phyloP scores from a whole-genome alignment of 2,113 vertebrate species.

The Engraulis encrasicolus region DNA sequence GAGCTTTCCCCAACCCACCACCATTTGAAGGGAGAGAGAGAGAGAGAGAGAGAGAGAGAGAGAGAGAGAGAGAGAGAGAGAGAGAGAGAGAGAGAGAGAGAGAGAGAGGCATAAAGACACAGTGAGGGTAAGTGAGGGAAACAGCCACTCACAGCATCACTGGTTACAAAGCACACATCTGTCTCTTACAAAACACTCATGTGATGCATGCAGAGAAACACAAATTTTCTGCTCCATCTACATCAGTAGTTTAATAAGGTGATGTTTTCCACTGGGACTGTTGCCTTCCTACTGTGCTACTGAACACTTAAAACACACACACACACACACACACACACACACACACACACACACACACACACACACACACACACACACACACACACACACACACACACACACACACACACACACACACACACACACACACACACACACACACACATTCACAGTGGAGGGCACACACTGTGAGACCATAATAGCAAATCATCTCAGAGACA shows the following conservation, averaged over 20 bases:
- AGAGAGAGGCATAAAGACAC: no score
- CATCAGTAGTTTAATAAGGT: background rate
- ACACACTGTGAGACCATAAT: background rate
- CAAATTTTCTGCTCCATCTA: background rate
- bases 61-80: background rate
- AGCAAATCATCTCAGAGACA: background rate
- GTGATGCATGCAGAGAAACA: background rate
- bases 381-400: background rate
- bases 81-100: background rate
- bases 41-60: background rate
- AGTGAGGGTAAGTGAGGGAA: background rate
- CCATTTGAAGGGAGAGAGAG: slow-evolving; percentile 29
- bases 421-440: background rate
- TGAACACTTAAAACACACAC: background rate
- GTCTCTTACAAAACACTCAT: background rate
- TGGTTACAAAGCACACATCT: background rate
- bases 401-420: background rate
- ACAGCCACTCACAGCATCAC: background rate
- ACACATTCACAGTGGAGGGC: background rate
- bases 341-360: no score
- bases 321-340: no score
- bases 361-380: background rate
- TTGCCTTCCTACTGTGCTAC: background rate
- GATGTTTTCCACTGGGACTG: no score
- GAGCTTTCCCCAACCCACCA: slow-evolving; percentile 11